phyloP scores from a whole-genome alignment of 2,888 invertebrate genomes.

The Nysson spinosus region DNA sequence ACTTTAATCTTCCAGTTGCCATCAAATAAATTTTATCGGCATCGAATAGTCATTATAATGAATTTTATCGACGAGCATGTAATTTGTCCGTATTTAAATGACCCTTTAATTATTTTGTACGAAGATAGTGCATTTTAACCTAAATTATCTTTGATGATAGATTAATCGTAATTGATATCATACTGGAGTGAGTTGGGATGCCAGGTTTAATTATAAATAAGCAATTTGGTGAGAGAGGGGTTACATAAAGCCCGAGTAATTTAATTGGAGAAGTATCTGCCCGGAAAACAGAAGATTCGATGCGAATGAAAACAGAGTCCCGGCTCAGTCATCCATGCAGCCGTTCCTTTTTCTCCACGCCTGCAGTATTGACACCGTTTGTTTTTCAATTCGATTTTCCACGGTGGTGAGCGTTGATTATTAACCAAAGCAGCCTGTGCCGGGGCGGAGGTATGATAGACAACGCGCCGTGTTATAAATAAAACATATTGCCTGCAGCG shows the following conservation, averaged over 20 bases:
- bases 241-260: too few species aligned
- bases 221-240: too few species aligned
- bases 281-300: too few species aligned
- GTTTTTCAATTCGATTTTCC: background rate
- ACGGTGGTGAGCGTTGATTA: constrained; percentile 28
- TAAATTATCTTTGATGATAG: too few species aligned
- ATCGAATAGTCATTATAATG: constrained; percentile 8
- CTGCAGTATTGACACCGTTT: background rate
- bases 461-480: constrained; percentile 58
- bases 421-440: constrained; percentile 45
- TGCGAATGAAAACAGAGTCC: too few species aligned
- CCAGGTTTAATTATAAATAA: too few species aligned
- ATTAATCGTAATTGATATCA: too few species aligned
- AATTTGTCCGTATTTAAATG: background rate
- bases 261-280: too few species aligned
- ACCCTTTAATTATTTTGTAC: constrained; percentile 1
- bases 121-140: too few species aligned
- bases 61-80: constrained; percentile 1
- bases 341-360: background rate
- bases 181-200: too few species aligned
- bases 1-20: constrained; percentile 11
- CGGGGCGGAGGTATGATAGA: constrained; percentile 21
- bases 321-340: too few species aligned
- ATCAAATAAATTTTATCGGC: constrained; percentile 1
- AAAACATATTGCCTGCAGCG: constrained; percentile 62